Conservation (phyloP, 2,113 vertebrate species). For the Puntigrus tetrazona region DNA sequence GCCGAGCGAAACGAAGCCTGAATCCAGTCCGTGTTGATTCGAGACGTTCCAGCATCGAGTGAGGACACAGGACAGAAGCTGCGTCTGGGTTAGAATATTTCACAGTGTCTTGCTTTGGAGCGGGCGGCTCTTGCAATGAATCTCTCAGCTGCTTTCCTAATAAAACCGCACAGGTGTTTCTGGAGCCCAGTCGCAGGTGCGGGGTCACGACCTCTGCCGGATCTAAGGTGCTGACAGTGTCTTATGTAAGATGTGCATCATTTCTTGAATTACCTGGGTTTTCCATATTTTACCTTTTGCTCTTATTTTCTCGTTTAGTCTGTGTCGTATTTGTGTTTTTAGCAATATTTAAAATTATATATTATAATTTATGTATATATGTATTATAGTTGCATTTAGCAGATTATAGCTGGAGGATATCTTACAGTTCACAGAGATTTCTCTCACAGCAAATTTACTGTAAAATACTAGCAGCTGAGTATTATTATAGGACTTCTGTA, state of each 20-base stretch:
- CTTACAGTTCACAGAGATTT: background rate
- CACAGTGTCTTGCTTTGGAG: background rate
- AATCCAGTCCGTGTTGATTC: background rate
- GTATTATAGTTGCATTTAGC: background rate
- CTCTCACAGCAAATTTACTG: too few relatives aligned
- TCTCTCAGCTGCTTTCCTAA: background rate
- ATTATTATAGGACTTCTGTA: too few relatives aligned
- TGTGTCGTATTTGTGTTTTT: background rate
- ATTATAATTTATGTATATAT: too few relatives aligned
- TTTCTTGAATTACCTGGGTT: background rate
- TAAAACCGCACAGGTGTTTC: background rate
- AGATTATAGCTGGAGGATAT: background rate
- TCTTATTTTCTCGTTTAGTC: background rate
- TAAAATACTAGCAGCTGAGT: too few relatives aligned
- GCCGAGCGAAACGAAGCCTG: background rate
- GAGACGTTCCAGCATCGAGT: background rate
- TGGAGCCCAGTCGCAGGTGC: conserved; percentile 9
- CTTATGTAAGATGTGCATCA: background rate
- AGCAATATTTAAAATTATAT: too few relatives aligned
- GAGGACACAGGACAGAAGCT: background rate
- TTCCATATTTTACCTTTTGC: background rate
- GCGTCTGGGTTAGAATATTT: background rate
- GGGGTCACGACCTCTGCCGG: background rate
- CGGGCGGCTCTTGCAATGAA: background rate
- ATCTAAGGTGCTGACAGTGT: conserved; percentile 3